A percentile compares a stretch with the other conserved stretches of the same genome.
These are phyloP conservation scores for Agriopis aurantiaria DNA, from an alignment of 2,888 invertebrate genomes.

Conservation along the genomic window DNA sequence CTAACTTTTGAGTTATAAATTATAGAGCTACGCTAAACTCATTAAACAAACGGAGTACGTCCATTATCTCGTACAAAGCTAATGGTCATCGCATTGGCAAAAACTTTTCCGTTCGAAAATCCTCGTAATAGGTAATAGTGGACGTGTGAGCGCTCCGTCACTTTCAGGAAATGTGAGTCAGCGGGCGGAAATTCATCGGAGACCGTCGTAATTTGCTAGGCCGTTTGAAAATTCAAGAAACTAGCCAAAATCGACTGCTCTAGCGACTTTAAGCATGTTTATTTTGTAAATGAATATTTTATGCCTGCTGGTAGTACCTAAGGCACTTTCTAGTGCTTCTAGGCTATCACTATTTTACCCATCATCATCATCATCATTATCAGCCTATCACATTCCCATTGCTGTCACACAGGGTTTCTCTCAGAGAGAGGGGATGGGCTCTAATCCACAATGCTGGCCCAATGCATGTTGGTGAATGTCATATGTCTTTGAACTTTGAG, in stretches of 20 bases:
- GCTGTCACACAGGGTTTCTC: too few species aligned
- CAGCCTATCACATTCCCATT: too few species aligned
- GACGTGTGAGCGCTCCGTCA: constrained; percentile 67
- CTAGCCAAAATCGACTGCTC: constrained; percentile 53
- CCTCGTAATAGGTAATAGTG: constrained; percentile 24
- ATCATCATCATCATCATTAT: too few species aligned
- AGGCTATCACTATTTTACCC: too few species aligned
- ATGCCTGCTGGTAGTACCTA: neutral
- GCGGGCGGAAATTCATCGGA: constrained; percentile 75
- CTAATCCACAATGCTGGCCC: too few species aligned
- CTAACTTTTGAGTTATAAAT: neutral
- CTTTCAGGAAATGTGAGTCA: constrained; percentile 71
- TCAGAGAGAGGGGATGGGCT: too few species aligned
- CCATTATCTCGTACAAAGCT: constrained; percentile 12
- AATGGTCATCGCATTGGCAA: constrained; percentile 21
- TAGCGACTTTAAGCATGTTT: constrained; percentile 22
- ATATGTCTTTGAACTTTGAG: too few species aligned
- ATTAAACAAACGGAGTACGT: constrained; percentile 11
- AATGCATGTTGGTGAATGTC: too few species aligned
- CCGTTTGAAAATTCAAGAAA: constrained; percentile 72
- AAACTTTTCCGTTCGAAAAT: constrained; percentile 18
- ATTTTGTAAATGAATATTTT: neutral
- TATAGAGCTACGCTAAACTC: constrained; percentile 3
- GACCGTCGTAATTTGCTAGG: constrained; percentile 70
- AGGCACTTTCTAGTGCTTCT: too few species aligned